Conservation (phyloP, 2,113 vertebrate species). For the Tupaia tana region DNA sequence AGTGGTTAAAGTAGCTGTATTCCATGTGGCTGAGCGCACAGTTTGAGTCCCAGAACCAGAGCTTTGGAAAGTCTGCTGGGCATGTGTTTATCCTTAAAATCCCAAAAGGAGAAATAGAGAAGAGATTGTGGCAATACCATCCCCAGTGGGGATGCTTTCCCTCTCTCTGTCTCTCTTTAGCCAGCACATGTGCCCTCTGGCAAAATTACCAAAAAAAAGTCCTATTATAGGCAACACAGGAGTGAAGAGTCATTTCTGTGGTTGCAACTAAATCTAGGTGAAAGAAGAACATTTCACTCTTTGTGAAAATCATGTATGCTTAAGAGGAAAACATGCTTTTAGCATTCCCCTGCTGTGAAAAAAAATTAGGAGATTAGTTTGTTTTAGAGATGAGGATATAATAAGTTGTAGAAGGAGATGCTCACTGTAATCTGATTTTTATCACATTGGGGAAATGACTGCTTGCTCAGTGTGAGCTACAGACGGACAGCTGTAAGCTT, state of each 20-base stretch:
- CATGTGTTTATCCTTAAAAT: too few species aligned
- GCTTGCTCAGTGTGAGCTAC: background rate
- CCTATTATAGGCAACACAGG: too few species aligned
- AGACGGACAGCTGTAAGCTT: background rate
- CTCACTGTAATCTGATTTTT: background rate
- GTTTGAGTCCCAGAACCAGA: too few species aligned
- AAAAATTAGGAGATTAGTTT: background rate
- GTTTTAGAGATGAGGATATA: background rate
- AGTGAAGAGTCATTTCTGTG: background rate
- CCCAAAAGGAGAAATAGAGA: too few species aligned
- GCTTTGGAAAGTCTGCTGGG: too few species aligned
- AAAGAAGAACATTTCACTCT: background rate
- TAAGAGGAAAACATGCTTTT: background rate
- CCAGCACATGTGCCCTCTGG: too few species aligned
- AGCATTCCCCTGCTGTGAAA: background rate
- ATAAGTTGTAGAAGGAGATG: background rate
- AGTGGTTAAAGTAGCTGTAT: too few species aligned
- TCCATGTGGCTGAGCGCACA: too few species aligned
- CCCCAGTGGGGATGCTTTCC: too few species aligned
- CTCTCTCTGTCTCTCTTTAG: too few species aligned
- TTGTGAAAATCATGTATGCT: background rate
- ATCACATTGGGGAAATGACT: background rate
- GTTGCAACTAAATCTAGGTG: background rate
- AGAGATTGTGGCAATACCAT: too few species aligned
- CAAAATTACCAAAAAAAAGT: too few species aligned